Percentiles rank a stretch among this genome's conserved stretches.
These are phyloP conservation scores for Danio albolineatus DNA, from an alignment of 2,797 vertebrate species.

Conservation along the genomic window DNA sequence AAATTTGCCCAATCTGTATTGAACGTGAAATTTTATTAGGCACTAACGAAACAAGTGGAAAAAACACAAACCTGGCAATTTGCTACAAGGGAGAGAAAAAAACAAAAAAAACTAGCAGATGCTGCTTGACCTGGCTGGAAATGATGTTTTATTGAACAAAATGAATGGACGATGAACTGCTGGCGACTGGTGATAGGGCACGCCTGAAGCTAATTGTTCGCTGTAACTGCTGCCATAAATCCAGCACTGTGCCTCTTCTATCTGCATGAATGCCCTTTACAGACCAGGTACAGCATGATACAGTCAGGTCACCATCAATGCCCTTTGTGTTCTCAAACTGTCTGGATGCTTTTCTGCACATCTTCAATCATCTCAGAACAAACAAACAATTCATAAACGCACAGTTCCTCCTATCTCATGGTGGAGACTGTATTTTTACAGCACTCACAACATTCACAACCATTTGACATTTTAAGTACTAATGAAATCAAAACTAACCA, in stretches of 20 bases:
- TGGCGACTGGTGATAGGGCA: slow-evolving; percentile 1
- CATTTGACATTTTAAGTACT: no score
- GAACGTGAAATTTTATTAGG: slow-evolving; percentile 5
- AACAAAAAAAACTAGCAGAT: slow-evolving; percentile 15
- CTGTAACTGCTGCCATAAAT: slow-evolving; percentile 20
- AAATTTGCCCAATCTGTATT: slow-evolving; percentile 47
- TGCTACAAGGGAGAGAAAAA: background rate
- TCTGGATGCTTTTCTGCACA: background rate
- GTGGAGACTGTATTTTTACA: no score
- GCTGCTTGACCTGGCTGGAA: background rate
- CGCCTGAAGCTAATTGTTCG: background rate
- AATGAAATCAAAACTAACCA: no score
- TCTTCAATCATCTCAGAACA: background rate
- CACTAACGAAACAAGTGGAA: background rate
- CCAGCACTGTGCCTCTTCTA: background rate
- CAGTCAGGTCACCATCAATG: background rate
- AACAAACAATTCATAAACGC: no score
- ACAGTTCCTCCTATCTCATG: no score
- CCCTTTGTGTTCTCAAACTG: slow-evolving; percentile 1
- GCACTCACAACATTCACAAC: no score
- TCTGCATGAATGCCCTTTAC: background rate
- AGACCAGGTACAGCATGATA: background rate
- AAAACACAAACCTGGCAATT: background rate
- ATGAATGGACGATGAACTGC: slow-evolving; percentile 2
- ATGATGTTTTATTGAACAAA: slow-evolving; percentile 25